phyloP scores from a whole-genome alignment of 2,888 invertebrate species.

The Chymomyza amoena region DNA sequence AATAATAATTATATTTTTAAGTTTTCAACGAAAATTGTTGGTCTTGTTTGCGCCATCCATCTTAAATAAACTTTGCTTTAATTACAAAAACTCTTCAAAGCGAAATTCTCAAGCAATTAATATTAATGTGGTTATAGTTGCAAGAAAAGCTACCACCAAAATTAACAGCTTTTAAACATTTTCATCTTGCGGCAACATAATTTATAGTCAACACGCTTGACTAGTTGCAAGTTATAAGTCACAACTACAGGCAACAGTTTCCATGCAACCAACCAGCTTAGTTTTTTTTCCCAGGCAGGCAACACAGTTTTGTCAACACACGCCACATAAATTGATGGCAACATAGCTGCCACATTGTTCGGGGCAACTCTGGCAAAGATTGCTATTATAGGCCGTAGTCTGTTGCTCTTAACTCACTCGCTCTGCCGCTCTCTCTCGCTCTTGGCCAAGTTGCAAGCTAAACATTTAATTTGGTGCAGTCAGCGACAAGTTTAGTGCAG shows the following conservation, averaged over 20 bases:
- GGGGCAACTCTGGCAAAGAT: neutral
- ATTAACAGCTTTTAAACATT: neutral
- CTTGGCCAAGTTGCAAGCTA: constrained; percentile 26
- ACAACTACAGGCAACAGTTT: neutral
- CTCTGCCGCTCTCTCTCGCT: neutral
- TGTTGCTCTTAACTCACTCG: constrained; percentile 34
- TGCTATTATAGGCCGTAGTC: constrained; percentile 6
- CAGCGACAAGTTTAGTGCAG: constrained; percentile 63
- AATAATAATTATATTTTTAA: too few species aligned
- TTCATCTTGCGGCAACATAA: neutral
- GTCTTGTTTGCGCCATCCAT: too few species aligned
- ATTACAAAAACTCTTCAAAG: neutral
- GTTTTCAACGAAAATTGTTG: too few species aligned
- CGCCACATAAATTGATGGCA: constrained; percentile 59
- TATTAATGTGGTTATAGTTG: neutral
- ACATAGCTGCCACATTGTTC: constrained; percentile 38
- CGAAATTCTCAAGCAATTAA: neutral
- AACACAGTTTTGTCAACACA: constrained; percentile 36
- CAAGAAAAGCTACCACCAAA: neutral
- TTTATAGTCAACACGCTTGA: neutral
- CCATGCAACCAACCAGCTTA: neutral
- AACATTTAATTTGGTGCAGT: constrained; percentile 61
- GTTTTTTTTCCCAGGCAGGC: constrained; percentile 24
- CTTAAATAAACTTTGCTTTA: neutral
- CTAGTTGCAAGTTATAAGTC: neutral